Percentiles rank a stretch among this genome's conserved stretches.
phyloP scores from a whole-genome alignment of 2,797 vertebrate species.

The Cirrhinus mrigala region DNA sequence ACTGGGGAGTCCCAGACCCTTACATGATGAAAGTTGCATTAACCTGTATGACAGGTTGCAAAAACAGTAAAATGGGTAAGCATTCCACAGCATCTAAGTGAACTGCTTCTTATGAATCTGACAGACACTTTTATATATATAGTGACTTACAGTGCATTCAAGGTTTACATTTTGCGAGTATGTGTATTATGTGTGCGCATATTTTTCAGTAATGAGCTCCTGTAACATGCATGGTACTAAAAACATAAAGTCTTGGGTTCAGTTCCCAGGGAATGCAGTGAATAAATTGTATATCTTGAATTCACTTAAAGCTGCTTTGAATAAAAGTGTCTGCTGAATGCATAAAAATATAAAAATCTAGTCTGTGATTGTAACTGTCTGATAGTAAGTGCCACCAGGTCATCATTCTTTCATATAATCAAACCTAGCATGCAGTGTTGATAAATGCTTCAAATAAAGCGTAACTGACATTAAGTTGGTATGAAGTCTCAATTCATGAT shows the following conservation, averaged over 20 bases:
- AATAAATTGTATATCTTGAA: not conserved
- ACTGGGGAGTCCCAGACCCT: conserved; percentile 16
- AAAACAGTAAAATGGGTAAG: conserved; percentile 21
- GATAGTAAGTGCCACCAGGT: not conserved
- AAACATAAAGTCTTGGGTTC: not conserved
- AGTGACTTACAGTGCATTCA: not conserved
- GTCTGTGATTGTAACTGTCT: not conserved
- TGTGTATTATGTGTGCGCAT: not conserved
- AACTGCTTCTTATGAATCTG: conserved; percentile 12
- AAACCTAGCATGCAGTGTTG: not conserved
- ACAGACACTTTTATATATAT: not conserved
- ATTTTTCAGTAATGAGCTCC: not conserved
- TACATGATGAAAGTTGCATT: conserved; percentile 36
- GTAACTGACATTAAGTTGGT: not conserved
- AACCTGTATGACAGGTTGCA: conserved; percentile 14
- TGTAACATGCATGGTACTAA: not conserved
- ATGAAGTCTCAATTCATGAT: not conserved
- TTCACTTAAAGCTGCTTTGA: not conserved
- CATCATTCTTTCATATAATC: not conserved
- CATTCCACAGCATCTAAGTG: not conserved
- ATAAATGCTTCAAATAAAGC: not conserved
- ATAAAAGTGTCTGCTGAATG: not conserved
- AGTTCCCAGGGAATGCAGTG: not conserved
- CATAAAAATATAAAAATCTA: not conserved
- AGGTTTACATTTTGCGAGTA: not conserved